Base-by-base conservation (phyloP, 2,113 vertebrate genomes). In the Rhabdomys dilectus region DNA sequence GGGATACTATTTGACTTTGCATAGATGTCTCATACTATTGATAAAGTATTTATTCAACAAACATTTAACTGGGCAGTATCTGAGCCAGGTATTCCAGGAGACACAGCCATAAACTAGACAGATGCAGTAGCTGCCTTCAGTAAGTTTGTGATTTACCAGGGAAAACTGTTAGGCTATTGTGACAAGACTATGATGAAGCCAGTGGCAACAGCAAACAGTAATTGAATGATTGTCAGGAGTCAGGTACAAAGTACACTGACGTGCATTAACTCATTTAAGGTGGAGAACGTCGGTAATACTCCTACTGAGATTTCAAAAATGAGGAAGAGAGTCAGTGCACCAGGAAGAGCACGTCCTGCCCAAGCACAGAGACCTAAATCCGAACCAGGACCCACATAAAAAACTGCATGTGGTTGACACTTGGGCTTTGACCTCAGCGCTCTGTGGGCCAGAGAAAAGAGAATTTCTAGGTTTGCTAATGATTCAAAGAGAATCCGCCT, bases 11-110 rank as follows among this genome's bases (percentile, higher is more conserved):
- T 48, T 96, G 96, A 36, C 26, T 58, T 70, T 91, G 53, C 36
- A 22, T 19, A 24, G 34, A 88, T 36, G 73, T 53, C 66, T 84
- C 42, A 75, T 22, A 22, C 48, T 42, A 19, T 58, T 78, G 66
- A 72, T 66, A 56, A 68, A 73, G 31, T 81, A 62, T 84, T 90
- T 90, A 73, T 75, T 88, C 89, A 93, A 21, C 93, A 82, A 84
- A 84, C 15, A 72, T 81, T 81, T 72, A 42, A 42, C 22, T 88
- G 60, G 58, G 76, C 16, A 88, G 1, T 82, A 62, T 87, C 60
- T 81, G 56, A 62, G 16, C 64, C 42, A 73, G 70, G 12, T 68
- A 45, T 85, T 62, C 36, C 48, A 85, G n/a, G 75, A n/a, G 64
- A 64, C 34, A 78, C 1, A 58, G 51, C 62, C 93, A 80, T 89